Evolutionary conservation across 2,113 vertebrate species (phyloP).

Genomic region (Pandion haliaetus): DNA sequence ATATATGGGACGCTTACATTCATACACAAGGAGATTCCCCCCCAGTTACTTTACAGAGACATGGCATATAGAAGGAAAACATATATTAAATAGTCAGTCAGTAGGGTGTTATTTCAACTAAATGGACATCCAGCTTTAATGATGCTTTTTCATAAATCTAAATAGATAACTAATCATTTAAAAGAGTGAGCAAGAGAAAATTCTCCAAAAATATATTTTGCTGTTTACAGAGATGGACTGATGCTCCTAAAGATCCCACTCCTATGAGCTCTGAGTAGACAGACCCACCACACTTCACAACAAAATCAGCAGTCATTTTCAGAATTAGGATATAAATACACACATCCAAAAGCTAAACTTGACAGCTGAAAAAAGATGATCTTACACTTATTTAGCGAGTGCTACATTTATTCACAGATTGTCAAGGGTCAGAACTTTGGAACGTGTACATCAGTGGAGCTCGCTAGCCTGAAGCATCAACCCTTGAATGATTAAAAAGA

Average conservation of each 20-base stretch:
- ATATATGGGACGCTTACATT: neutral
- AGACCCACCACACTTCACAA: neutral
- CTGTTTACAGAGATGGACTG: neutral
- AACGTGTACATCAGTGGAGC: neutral
- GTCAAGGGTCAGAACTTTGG: neutral
- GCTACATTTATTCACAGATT: neutral
- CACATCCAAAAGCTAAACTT: neutral
- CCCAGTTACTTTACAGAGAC: neutral
- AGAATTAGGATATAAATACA: neutral
- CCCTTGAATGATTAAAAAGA: neutral
- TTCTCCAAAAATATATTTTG: neutral
- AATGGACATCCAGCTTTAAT: neutral
- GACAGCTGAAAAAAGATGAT: neutral
- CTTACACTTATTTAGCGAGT: neutral
- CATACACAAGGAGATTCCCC: neutral
- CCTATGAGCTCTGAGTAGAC: neutral
- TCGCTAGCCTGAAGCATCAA: neutral
- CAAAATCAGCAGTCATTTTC: neutral
- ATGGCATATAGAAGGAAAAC: neutral
- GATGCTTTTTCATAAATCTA: neutral
- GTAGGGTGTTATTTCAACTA: neutral
- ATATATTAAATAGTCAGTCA: neutral
- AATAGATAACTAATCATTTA: neutral
- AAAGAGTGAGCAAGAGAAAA: neutral
- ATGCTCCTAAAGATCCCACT: neutral